Base-by-base conservation (phyloP, 2,113 vertebrate species). In the Myiopsitta monachus region DNA sequence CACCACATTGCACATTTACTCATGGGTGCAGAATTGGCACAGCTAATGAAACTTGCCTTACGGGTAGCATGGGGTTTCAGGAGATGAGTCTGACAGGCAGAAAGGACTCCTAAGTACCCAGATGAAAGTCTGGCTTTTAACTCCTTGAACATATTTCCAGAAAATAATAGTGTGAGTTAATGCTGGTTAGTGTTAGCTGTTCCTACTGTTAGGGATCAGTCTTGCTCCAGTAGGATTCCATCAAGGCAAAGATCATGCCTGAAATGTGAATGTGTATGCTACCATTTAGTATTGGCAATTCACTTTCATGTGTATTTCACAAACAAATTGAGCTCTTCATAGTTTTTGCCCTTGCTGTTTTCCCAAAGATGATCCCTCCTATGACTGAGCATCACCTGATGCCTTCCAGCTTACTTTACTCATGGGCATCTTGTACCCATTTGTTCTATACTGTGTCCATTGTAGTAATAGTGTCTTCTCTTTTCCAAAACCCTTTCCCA, bases 1-100 rank as follows among this genome's bases (percentile, higher is more conserved):
- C 93, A 95, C 95, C 87, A 90, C 88, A 77, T 18, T 97, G 93
- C 92, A 92, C 93, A 86, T 95, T 96, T 92, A 84, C 84, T 97
- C 86, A 88, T 83, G 96, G 96, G 90, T 96, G 83, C 94, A 88
- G 95, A 94, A 88, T 28, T 92, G 91, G 91, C 95, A 96, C 73
- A 90, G 90, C 95, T 97, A 95, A 95, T 95, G 96, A 96, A 97
- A 95, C 74, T 72, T 95, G 90, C 92, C 94, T 94, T 96, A 95
- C 1, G 23, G 76, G 68, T 82, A 94, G 89, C 79, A 9, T 93
- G 79, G 78, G 85, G 69, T 94, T 96, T 95, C 95, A 87, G 80
- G 88, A 93, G 88, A 87, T 68, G 92, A 64, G 69, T 76, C 87
- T 96, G 92, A 96, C 96, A 97, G 83, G 86, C 86, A 94, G 90